phyloP scores from a whole-genome alignment of 1,140 invertebrate species.

The Scylla paramamosain region DNA sequence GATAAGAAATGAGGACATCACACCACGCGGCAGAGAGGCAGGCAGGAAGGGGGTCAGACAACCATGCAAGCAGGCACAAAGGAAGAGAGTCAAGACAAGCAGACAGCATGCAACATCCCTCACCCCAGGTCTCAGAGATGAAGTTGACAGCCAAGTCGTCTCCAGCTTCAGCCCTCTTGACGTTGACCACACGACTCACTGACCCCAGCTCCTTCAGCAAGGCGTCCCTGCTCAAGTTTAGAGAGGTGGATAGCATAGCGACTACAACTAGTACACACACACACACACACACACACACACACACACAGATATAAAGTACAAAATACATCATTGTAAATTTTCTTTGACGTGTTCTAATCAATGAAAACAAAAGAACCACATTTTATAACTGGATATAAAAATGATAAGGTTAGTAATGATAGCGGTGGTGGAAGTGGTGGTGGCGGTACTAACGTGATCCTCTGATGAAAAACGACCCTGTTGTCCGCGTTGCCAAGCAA shows the following conservation, averaged over 20 bases:
- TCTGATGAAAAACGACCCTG: conserved; percentile 79
- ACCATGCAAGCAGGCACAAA: background rate
- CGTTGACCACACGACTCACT: conserved; percentile 78
- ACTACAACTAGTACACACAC: background rate
- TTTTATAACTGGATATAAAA: background rate
- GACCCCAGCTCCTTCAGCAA: conserved; percentile 78
- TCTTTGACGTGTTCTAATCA: no score
- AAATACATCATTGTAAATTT: no score
- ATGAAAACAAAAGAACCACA: no score
- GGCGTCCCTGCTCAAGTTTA: conserved; percentile 78
- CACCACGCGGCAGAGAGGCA: background rate
- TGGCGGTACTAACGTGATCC: conserved; percentile 79
- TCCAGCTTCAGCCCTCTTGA: conserved; percentile 78
- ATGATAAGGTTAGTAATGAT: background rate
- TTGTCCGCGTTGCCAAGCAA: conserved; percentile 81
- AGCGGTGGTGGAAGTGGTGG: background rate
- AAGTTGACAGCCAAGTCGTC: conserved; percentile 79
- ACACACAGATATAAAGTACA: background rate
- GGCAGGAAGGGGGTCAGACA: background rate
- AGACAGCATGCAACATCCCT: background rate
- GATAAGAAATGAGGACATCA: background rate
- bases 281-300: conserved; percentile 4
- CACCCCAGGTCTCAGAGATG: conserved; percentile 80
- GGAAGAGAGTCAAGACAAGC: background rate
- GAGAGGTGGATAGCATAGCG: background rate